phyloP scores from a whole-genome alignment of 2,113 vertebrate species.

The Micromys minutus region DNA sequence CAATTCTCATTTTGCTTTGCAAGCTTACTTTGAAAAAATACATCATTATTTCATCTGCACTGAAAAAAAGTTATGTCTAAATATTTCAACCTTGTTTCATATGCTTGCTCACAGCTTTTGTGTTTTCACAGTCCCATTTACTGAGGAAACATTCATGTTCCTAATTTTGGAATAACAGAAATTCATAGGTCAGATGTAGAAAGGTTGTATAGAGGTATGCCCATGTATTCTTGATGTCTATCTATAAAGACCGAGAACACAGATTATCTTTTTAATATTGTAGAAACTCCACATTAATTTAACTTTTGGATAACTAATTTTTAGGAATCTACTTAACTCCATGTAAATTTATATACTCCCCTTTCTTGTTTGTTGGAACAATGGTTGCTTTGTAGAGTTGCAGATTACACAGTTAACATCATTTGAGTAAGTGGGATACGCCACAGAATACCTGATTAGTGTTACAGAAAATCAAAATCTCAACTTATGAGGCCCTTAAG shows the following conservation, averaged over 20 bases:
- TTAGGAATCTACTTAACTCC: constrained; percentile 6
- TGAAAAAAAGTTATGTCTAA: constrained; percentile 36
- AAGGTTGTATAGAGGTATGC: not conserved
- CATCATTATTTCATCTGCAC: not conserved
- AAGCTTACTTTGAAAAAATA: constrained; percentile 47
- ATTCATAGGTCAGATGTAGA: not conserved
- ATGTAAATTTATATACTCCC: not conserved
- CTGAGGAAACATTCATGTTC: constrained; percentile 28
- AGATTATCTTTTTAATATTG: not conserved
- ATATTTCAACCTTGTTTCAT: constrained; percentile 21
- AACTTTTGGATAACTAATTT: constrained; percentile 26
- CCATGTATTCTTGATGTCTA: not conserved
- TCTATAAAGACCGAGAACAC: not conserved
- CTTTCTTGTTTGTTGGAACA: not conserved
- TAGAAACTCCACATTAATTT: constrained; percentile 3
- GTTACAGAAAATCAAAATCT: not conserved
- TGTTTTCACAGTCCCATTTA: constrained; percentile 46
- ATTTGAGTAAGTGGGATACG: not conserved
- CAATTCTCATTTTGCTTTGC: not conserved
- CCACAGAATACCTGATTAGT: not conserved
- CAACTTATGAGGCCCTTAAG: not conserved
- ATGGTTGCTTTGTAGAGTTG: not conserved
- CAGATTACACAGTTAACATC: not conserved
- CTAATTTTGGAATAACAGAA: constrained; percentile 26
- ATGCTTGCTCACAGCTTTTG: constrained; percentile 2